These are phyloP conservation scores for Raphicerus campestris DNA, from an alignment of 2,113 vertebrate species.

Conservation along the genomic window DNA sequence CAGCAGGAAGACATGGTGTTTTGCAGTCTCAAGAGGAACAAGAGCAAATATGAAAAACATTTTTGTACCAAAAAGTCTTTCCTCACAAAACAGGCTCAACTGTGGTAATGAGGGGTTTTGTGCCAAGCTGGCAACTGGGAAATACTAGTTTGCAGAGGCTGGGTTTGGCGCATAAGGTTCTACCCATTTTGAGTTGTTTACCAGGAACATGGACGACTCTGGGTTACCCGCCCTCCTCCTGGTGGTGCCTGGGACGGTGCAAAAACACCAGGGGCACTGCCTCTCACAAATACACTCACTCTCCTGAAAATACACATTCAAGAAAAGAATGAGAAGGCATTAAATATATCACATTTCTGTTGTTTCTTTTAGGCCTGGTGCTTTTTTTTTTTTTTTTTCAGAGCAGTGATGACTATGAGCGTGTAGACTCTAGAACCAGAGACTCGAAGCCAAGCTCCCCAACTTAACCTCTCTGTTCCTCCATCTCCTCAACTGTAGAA, in stretches of 20 bases:
- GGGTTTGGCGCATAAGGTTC: not conserved
- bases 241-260: not conserved
- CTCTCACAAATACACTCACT: not conserved
- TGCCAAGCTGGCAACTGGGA: not conserved
- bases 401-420: not conserved
- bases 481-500: not conserved
- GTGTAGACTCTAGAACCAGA: not conserved
- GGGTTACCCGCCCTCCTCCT: not conserved
- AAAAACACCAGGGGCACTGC: not conserved
- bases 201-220: not conserved
- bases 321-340: not conserved
- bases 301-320: not conserved
- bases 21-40: not conserved
- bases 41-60: not conserved
- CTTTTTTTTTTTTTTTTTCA: not conserved
- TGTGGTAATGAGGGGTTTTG: not conserved
- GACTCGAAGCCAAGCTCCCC: not conserved
- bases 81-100: not conserved
- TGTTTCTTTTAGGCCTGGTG: not conserved
- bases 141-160: not conserved
- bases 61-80: conserved; percentile 18
- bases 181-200: conserved; percentile 22
- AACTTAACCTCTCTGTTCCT: not conserved
- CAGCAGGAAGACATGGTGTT: not conserved
- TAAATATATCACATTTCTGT: not conserved